phyloP scores from a whole-genome alignment of 92 coral and sea anemone genomes.

The Phymanthus crucifer region DNA sequence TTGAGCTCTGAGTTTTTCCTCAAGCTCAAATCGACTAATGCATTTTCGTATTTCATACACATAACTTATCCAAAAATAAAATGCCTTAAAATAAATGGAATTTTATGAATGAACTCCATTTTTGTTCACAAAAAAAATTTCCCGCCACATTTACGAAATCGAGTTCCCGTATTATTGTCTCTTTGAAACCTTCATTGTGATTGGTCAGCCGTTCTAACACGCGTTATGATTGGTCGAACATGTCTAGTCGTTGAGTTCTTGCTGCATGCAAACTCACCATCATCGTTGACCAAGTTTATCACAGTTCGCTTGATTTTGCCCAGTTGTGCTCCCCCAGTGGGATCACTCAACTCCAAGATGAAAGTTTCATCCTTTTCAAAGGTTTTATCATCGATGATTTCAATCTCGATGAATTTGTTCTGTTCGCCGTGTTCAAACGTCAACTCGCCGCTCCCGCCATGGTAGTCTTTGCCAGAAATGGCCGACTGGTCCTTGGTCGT shows the following conservation, averaged over 20 bases:
- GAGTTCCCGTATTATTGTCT: background rate
- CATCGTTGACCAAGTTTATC: constrained; percentile 89
- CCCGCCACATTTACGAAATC: background rate
- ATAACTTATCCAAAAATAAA: too few species aligned
- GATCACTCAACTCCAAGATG: constrained; percentile 67
- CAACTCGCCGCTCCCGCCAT: constrained; percentile 79
- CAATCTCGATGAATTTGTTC: constrained; percentile 72
- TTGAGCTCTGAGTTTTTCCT: background rate
- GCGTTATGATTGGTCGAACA: background rate
- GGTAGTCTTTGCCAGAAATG: constrained; percentile 81
- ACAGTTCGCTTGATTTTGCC: constrained; percentile 79
- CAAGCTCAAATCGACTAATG: background rate
- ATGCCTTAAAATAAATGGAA: background rate
- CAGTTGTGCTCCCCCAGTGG: constrained; percentile 86
- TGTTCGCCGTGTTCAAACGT: constrained; percentile 92
- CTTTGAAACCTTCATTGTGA: background rate
- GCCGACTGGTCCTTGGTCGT: constrained; percentile 85
- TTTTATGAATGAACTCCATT: background rate
- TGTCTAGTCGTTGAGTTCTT: too few species aligned
- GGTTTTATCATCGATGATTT: constrained; percentile 86
- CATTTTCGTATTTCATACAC: background rate
- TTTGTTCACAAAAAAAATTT: background rate
- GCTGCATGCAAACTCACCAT: constrained; percentile 71
- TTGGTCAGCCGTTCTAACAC: background rate
- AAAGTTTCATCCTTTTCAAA: constrained; percentile 95